A percentile compares a stretch with the other conserved stretches of the same genome.
Conservation (phyloP, 2,113 vertebrate genomes). For the Salvator merianae region DNA sequence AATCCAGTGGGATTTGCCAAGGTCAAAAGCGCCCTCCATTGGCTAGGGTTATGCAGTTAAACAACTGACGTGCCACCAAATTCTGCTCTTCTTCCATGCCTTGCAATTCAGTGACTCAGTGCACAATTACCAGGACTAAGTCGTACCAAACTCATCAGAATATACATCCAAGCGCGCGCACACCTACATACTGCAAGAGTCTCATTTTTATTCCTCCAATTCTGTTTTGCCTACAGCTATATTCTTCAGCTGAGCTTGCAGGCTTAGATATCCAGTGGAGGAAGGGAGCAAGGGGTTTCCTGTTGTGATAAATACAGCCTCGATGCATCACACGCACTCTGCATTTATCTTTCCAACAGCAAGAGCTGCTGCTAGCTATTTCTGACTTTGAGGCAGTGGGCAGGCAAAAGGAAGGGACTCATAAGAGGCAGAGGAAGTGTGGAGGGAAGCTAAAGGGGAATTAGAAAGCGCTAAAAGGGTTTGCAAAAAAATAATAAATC, state of each 20-base stretch:
- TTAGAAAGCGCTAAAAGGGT: slow-evolving; percentile 28
- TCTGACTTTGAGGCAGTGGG: neutral
- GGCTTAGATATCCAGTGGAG: neutral
- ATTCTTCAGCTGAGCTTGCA: neutral
- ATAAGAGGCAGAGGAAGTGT: neutral
- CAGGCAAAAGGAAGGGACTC: neutral
- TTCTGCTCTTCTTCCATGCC: neutral
- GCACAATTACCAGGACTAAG: neutral
- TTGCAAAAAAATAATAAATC: neutral
- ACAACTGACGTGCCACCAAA: too few species aligned
- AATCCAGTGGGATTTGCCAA: too few species aligned
- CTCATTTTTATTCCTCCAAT: too few species aligned
- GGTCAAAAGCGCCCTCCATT: too few species aligned
- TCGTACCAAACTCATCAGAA: too few species aligned
- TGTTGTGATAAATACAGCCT: neutral
- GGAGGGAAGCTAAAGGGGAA: neutral
- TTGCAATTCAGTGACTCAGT: neutral
- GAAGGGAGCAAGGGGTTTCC: neutral
- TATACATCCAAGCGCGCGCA: neutral
- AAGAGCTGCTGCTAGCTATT: neutral
- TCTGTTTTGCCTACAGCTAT: neutral
- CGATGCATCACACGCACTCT: too few species aligned
- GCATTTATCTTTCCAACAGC: neutral
- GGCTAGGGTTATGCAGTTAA: neutral
- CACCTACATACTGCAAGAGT: neutral